Conservation (phyloP, 2,888 invertebrate genomes). For the Leptinotarsa juncta region DNA sequence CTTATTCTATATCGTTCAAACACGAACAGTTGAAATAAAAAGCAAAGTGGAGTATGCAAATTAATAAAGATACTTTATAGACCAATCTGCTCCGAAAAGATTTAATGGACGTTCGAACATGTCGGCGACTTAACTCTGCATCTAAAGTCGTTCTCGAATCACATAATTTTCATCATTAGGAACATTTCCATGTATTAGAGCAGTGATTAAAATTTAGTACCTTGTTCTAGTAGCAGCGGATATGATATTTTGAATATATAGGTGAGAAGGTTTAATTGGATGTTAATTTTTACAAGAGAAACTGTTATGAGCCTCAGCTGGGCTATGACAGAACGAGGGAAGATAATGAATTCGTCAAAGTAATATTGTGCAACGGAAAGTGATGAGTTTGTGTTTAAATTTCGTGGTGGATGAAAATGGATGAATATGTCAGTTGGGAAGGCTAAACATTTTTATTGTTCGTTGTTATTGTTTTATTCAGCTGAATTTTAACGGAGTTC, state of each 20-base stretch:
- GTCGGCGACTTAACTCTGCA: conserved; percentile 1
- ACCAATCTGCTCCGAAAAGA: background rate
- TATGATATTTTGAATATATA: background rate
- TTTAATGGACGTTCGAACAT: conserved; percentile 17
- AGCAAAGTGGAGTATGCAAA: conserved; percentile 8
- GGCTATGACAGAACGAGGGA: no score
- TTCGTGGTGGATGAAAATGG: no score
- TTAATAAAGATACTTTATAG: conserved; percentile 1
- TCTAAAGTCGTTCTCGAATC: conserved; percentile 14
- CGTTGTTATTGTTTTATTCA: no score
- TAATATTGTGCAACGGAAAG: no score
- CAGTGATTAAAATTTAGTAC: conserved; percentile 2
- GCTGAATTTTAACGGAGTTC: no score
- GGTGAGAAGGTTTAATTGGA: background rate
- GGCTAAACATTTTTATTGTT: no score
- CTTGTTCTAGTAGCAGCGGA: conserved; percentile 4
- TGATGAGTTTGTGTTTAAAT: no score
- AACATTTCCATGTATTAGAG: conserved; percentile 1
- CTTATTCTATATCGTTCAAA: background rate
- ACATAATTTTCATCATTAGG: background rate
- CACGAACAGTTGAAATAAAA: conserved; percentile 9
- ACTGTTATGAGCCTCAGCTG: background rate
- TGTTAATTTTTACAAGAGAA: background rate
- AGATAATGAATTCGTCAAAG: no score
- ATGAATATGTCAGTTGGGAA: no score